phyloP scores from a whole-genome alignment of 2,113 vertebrate genomes.

The Salvator merianae region DNA sequence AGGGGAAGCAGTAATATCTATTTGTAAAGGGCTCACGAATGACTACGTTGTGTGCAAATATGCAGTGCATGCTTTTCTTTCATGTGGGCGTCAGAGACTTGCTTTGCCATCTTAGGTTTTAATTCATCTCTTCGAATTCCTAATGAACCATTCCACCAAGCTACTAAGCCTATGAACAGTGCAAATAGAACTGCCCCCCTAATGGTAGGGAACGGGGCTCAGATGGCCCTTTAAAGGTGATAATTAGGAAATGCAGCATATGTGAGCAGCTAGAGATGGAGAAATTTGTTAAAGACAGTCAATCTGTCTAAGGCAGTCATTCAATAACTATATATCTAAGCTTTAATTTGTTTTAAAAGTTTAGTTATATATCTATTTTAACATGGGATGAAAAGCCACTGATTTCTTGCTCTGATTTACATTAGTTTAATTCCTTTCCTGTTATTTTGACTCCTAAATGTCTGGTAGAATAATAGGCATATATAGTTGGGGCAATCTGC shows the following conservation, averaged over 20 bases:
- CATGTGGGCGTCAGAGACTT: slow-evolving; percentile 75
- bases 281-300: slow-evolving; percentile 84
- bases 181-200: slow-evolving; percentile 99
- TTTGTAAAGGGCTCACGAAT: slow-evolving; percentile 55
- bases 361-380: slow-evolving; percentile 39
- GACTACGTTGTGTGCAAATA: slow-evolving; percentile 68
- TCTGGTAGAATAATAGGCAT: slow-evolving; percentile 56
- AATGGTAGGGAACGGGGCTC: slow-evolving; percentile 97
- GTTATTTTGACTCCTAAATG: slow-evolving; percentile 46
- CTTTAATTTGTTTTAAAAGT: slow-evolving; percentile 76
- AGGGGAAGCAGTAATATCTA: slow-evolving; percentile 45
- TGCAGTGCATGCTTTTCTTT: slow-evolving; percentile 64
- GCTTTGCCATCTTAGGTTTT: slow-evolving; percentile 78
- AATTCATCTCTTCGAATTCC: slow-evolving; percentile 83
- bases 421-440: slow-evolving; percentile 54
- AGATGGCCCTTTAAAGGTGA: slow-evolving; percentile 99
- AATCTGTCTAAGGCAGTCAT: slow-evolving; percentile 83
- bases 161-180: slow-evolving; percentile 97
- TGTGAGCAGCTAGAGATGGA: slow-evolving; percentile 83
- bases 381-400: slow-evolving; percentile 61
- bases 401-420: slow-evolving; percentile 52
- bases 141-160: slow-evolving; percentile 97
- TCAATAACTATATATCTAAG: slow-evolving; percentile 78
- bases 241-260: slow-evolving; percentile 99
- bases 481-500: slow-evolving; percentile 51